Base-by-base conservation (phyloP, 2,888 invertebrate genomes). In the Patella depressa region DNA sequence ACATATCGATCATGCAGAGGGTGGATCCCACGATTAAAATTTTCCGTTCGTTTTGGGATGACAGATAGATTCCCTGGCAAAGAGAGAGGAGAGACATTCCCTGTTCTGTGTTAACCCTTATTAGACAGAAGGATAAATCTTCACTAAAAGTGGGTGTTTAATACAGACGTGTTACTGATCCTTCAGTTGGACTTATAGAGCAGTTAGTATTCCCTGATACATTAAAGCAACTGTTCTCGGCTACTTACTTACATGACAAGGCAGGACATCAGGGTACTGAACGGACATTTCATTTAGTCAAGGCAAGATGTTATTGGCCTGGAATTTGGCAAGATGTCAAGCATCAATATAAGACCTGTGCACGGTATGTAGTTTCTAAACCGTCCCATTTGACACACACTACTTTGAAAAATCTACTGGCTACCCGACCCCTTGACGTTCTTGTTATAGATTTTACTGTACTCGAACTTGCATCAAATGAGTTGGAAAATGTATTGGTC, bases 401-500 rank as follows among this genome's bases (percentile, higher is more conserved):
- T 65, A 57, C 81, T 11, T 71, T 80, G 71, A 75, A 73, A 12
- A 73, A 76, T n/a, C 24, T 84, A 1, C 24, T 80, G 34, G 82
- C 85, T 15, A 74, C 55, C 2, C 75, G 65, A 54, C 85, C 85
- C 2, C 54, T 84, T 11, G 82, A 84, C 53, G 75, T 83, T 17
- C 65, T 85, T 14, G 81, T 81, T 14, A 78, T 85, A 19, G 85
- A 85, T 75, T 86, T 85, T 65, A 81, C 82, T 1, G 24, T 80
- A 9, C 72, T 85, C 53, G 83, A 85, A 53, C 71, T 19, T 71
- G 77, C 78, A 19, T 70, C 57, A 17, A 74, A 79, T 78, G 82
- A 2, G 29, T 29, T 29, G 29, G 29, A 29, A 82, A 14, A 85
- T 72, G 83, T 85, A 4, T 71, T 85, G 24, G 84, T 85, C 5